Base-by-base conservation (phyloP, 2,888 invertebrate genomes). In the Euproctis similis region DNA sequence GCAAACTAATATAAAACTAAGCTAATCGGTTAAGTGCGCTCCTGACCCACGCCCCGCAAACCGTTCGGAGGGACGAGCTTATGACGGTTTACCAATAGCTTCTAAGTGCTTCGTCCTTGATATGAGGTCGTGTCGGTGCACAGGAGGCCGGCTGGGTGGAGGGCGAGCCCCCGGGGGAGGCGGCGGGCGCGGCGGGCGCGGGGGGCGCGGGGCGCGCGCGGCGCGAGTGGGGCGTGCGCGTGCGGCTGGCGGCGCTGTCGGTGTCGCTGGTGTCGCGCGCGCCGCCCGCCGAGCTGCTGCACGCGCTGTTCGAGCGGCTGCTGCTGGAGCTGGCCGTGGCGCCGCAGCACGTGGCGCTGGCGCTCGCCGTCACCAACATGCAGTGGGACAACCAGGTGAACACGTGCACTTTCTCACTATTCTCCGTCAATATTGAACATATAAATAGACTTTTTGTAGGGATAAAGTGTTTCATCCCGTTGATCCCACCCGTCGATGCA, bases 331-430 rank as follows among this genome's bases (percentile, higher is more conserved):
- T 88, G 18, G 72, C 88, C n/a, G 87, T 26, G 59, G 44, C 35
- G 24, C 35, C 40, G 21, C 28, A 31, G 26, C 36, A 36, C 78
- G 80, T 39, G 86, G 88, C 63, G 12, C 68, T 91, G 13, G 92
- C 93, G 59, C 86, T 93, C 28, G 89, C 89, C 53, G 89, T 97
- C 9, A 86, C 87, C 33, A 90, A 92, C 60, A 88, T 97, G 58
- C 97, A 97, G 87, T 88, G 92, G 59, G 95, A 96, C 76, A 95
- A 95, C 76, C 93, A 92, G 84, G 86, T 86, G 12, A n/a, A n/a
- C n/a, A n/a, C 16, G 10, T 4, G 2, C 18, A 10, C 12, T 1
- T 12, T 4, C 19, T 1, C 8, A 6, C 8, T 16, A 12, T 26
- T 2, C 18, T 3, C 5, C 14, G 6, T 6, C 14, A n/a, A n/a